Conservation (phyloP, 1,140 invertebrate species). For the Rhopalosiphum maidis region DNA sequence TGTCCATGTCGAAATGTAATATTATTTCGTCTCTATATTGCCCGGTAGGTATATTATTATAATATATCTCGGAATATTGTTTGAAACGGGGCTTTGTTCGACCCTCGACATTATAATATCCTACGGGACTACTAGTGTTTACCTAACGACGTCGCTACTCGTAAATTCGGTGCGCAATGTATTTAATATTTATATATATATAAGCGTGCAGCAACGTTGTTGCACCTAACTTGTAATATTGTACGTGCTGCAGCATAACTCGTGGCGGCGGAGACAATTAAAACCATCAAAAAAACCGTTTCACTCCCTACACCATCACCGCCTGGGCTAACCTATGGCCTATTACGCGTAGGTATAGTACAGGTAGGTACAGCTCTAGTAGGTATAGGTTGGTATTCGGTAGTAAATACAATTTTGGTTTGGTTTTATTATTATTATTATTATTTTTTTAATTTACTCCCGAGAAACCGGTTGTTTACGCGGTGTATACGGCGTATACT, state of each 20-base stretch:
- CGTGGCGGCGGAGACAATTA: background rate
- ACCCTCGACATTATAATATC: background rate
- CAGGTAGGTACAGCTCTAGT: background rate
- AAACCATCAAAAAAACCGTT: conserved; percentile 25
- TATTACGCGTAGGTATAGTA: background rate
- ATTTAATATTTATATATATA: background rate
- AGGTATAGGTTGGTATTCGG: background rate
- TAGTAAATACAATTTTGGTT: conserved; percentile 19
- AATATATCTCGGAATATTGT: background rate
- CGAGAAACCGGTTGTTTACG: conserved; percentile 15
- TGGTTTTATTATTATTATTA: background rate
- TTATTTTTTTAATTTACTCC: conserved; percentile 37
- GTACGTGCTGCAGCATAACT: background rate
- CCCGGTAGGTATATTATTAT: background rate
- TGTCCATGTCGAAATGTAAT: background rate
- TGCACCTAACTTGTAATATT: background rate
- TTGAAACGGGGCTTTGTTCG: background rate
- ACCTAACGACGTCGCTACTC: background rate
- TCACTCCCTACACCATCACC: background rate
- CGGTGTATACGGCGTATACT: background rate
- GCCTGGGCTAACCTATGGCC: background rate
- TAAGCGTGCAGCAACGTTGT: background rate
- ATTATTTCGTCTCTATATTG: background rate
- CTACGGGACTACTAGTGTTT: background rate
- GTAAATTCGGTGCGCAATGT: background rate